phyloP scores from a whole-genome alignment of 2,113 vertebrate species.

The Dendrocopos noguchii region DNA sequence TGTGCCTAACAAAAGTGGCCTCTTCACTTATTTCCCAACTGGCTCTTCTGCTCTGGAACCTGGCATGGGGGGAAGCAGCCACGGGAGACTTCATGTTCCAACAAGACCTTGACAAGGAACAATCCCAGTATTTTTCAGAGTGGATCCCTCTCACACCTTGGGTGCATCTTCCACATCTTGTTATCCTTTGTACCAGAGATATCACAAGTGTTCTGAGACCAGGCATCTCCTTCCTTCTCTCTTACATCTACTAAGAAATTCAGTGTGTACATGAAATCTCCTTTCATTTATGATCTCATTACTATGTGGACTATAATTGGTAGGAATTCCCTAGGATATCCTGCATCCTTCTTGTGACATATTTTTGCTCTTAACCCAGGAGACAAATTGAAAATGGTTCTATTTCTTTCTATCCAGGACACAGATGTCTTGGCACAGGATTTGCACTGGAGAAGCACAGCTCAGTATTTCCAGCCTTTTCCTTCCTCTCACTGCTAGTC shows the following conservation, averaged over 20 bases:
- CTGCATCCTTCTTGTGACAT: conserved; percentile 29
- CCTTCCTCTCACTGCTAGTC: conserved; percentile 29
- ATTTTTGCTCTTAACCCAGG: conserved; percentile 27
- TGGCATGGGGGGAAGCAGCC: accelerated
- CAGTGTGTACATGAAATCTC: not conserved
- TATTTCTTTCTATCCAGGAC: conserved; percentile 17
- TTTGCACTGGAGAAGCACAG: not conserved
- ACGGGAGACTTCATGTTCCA: not conserved
- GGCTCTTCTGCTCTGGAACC: not conserved
- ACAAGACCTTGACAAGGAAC: not conserved
- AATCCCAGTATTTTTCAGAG: not conserved
- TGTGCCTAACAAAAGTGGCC: not conserved
- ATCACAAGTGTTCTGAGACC: not conserved
- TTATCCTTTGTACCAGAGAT: not conserved
- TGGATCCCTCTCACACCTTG: not conserved
- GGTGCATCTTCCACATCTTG: not conserved
- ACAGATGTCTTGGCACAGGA: conserved; percentile 47
- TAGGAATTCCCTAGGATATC: conserved; percentile 48
- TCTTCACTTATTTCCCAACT: not conserved
- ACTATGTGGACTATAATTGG: not conserved
- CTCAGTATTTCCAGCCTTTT: not conserved
- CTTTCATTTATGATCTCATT: not conserved
- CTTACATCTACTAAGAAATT: not conserved
- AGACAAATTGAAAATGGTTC: conserved; percentile 6
- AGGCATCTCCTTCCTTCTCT: not conserved